Percentiles rank a stretch among this genome's conserved stretches.
phyloP scores from a whole-genome alignment of 53 echinoderm and acorn worm genomes.

The Crossaster papposus region DNA sequence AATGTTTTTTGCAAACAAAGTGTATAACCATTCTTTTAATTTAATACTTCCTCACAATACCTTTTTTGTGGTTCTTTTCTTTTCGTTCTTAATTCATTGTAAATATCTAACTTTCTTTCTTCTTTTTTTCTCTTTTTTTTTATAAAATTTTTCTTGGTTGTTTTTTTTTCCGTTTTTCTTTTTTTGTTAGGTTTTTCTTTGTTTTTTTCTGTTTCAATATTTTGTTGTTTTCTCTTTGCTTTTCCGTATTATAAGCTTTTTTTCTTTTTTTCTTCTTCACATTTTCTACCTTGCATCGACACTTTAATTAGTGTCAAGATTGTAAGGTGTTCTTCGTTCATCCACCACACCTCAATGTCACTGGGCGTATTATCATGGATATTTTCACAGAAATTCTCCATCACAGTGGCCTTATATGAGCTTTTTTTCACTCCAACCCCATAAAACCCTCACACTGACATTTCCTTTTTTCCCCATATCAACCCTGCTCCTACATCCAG shows the following conservation, averaged over 20 bases:
- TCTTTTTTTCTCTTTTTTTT: constrained; percentile 33
- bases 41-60: neutral
- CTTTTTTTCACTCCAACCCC: no score
- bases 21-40: neutral
- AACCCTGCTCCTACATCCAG: neutral
- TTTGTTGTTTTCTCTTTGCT: constrained; percentile 37
- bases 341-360: no score
- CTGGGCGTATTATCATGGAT: no score
- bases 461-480: no score
- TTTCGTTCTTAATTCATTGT: neutral
- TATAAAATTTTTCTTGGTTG: neutral
- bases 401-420: no score
- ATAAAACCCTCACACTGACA: no score
- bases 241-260: constrained; percentile 11
- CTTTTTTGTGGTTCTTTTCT: neutral
- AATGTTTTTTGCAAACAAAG: neutral
- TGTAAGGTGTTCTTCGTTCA: no score
- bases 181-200: constrained; percentile 8
- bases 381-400: no score
- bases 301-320: no score
- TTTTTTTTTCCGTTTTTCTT: constrained; percentile 25
- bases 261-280: no score
- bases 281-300: no score
- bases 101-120: constrained; percentile 1
- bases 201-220: constrained; percentile 27